Percentiles rank a stretch among this genome's conserved stretches.
Conservation (phyloP, 2,797 vertebrate species). For the Eulemur albifrons region DNA sequence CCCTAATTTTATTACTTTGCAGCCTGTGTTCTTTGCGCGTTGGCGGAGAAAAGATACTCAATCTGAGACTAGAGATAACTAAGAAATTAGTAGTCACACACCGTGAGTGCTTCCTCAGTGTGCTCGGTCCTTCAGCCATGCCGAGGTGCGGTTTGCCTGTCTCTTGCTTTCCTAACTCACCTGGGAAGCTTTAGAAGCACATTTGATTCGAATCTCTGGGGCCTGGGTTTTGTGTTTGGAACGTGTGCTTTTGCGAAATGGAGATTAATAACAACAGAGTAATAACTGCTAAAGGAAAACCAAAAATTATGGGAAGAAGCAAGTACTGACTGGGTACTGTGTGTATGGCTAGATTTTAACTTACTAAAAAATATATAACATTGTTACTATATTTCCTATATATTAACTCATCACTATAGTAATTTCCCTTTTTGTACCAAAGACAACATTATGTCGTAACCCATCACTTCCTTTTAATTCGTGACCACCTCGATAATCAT, state of each 20-base stretch:
- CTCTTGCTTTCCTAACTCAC: neutral
- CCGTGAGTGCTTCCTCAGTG: neutral
- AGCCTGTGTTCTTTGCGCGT: neutral
- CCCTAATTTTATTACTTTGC: neutral
- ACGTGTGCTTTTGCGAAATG: neutral
- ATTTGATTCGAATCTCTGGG: neutral
- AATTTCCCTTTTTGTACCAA: neutral
- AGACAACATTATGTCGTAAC: neutral
- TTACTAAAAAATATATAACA: neutral
- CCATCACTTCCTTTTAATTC: neutral
- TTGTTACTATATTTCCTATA: neutral
- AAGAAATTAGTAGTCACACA: neutral
- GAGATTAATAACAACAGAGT: neutral
- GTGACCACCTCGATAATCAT: neutral
- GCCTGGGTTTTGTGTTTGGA: neutral
- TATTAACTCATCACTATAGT: neutral
- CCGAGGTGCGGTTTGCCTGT: neutral
- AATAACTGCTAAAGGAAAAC: neutral
- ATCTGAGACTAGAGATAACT: neutral
- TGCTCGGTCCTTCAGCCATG: neutral
- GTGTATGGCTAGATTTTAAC: neutral
- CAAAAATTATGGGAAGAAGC: neutral
- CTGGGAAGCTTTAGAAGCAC: neutral
- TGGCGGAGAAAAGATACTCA: neutral
- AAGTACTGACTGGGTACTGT: neutral